Conservation (phyloP, 2,797 vertebrate species). For the Notamacropus eugenii region DNA sequence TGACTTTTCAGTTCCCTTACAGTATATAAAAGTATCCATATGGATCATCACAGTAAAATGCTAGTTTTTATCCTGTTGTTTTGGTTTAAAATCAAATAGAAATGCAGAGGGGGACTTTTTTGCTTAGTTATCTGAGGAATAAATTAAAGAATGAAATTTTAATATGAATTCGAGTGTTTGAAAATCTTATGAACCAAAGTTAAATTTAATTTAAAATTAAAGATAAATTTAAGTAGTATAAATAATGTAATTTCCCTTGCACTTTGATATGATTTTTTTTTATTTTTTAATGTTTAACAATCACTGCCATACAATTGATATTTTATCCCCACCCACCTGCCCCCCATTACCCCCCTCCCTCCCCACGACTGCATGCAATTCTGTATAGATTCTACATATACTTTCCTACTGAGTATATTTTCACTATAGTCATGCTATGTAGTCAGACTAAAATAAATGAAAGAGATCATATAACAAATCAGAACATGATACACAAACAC, state of each 20-base stretch:
- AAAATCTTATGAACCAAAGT: conserved; percentile 22
- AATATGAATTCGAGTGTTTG: neutral
- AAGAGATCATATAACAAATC: too few relatives aligned
- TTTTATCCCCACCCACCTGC: too few relatives aligned
- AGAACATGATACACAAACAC: too few relatives aligned
- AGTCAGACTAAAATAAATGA: too few relatives aligned
- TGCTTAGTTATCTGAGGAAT: neutral
- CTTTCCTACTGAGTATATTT: too few relatives aligned
- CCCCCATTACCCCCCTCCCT: too few relatives aligned
- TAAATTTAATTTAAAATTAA: neutral
- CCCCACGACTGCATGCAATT: too few relatives aligned
- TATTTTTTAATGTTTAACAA: too few relatives aligned
- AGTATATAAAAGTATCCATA: neutral
- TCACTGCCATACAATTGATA: too few relatives aligned
- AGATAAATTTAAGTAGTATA: neutral
- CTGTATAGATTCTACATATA: too few relatives aligned
- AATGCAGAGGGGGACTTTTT: neutral
- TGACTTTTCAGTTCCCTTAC: neutral
- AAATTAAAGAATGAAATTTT: neutral
- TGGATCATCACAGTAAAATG: neutral
- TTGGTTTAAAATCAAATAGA: neutral
- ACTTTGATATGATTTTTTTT: neutral
- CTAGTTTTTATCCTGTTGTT: neutral
- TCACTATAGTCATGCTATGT: too few relatives aligned
- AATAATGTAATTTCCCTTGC: neutral